Base-by-base conservation (phyloP, 2,888 invertebrate genomes). In the Epinotia nisella region DNA sequence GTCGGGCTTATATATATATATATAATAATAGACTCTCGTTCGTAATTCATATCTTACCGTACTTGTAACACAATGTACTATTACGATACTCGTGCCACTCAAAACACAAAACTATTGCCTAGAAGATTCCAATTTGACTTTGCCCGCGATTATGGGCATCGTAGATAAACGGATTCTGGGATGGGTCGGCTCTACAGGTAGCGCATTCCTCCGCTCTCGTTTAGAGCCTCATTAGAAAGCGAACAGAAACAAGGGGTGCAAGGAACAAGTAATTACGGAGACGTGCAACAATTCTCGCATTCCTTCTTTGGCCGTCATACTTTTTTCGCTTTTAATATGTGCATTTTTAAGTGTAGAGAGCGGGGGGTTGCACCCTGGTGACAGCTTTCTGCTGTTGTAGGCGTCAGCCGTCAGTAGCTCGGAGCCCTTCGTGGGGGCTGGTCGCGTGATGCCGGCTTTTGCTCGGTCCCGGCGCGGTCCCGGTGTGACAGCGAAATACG, bases 241-340 rank as follows among this genome's bases (percentile, higher is more conserved):
- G 78, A 80, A 49, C 49, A 79, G 78, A 82, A 83, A 85, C 83
- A 85, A 85, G 82, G 78, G 78, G 78, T 75, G 77, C 74, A 78
- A 80, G 75, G 78, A 78, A 80, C 78, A 81, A 84, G 83, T 83
- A 83, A 87, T 87, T 83, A 86, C 76, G 78, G 75, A 80, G 82
- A 80, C 78, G 77, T 79, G 78, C 76, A 86, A 86, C 85, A 82
- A 80, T 87, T 85, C 83, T 85, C 79, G 80, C 87, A 87, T 90
- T 89, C 87, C 83, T 87, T 87, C 86, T 83, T 87, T 87, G 83
- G 78, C 83, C 77, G 73, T 74, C 77, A 77, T 76, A 79, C 80
- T 83, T 87, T 87, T 88, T 89, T 85, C 81, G 81, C 81, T 87
- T 86, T 83, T 84, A 84, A 85, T 85, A 86, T 88, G 89, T 92